Base-by-base conservation (phyloP, 2,888 invertebrate genomes). In the Petrophora chlorosata region DNA sequence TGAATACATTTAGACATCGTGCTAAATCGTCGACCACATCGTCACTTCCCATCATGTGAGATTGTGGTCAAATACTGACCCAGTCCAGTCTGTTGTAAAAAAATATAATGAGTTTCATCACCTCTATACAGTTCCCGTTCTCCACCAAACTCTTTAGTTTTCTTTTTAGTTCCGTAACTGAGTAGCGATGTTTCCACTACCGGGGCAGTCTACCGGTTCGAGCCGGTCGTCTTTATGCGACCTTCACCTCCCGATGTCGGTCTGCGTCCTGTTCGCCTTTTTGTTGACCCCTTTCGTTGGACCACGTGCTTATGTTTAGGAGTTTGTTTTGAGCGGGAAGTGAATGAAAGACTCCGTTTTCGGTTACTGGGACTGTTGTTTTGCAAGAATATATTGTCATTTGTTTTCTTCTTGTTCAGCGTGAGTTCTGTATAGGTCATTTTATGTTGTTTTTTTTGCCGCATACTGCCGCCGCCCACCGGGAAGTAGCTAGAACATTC, bases 141-240 rank as follows among this genome's bases (percentile, higher is more conserved):
- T 70, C 71, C 72, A 67, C 65, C 57, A 61, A 70, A 67, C 70
- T 63, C 66, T 71, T 72, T 66, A 64, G 63, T 61, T 70, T 79
- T 83, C 81, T 72, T 74, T 79, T 69, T 66, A 61, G 55, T 62
- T 63, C 70, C 77, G 84, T 82, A 83, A 79, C 76, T 76, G 80
- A 77, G 25, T 9, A 25, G 82, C 83, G 69, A 69, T 77, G 82
- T 74, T 75, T 55, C 38, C 47, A 29, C 29, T 48, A 23, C 41
- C 26, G 38, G 38, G 13, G 19, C 28, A 29, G 46, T 29, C 19
- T 54, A 25, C 53, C 54, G 51, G 32, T 48, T 45, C 29, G 29
- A 47, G 53, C 23, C 22, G 57, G 58, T 66, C 69, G 76, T 76
- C 73, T 70, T 78, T 70, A 66, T 55, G 58, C 70, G 82, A 79